A percentile compares a stretch with the other conserved stretches of the same genome.
phyloP scores from a whole-genome alignment of 2,888 invertebrate species.

The Ennomos erosarius region DNA sequence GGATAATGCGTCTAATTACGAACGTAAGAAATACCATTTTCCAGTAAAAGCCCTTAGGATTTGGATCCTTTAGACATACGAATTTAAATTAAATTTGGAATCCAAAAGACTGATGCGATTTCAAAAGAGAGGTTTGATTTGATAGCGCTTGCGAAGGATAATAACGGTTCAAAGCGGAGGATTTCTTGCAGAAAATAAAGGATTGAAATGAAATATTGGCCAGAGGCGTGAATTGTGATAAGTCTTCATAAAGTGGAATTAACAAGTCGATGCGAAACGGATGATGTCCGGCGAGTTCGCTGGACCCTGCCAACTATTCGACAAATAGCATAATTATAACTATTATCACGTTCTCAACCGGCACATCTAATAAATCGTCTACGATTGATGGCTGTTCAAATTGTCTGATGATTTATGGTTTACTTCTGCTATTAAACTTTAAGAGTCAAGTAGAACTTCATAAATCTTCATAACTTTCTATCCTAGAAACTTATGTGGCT shows the following conservation, averaged over 20 bases:
- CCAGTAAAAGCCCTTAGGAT: constrained; percentile 37
- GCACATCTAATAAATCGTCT: constrained; percentile 35
- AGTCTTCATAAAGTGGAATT: constrained; percentile 47
- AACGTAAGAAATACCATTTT: constrained; percentile 50
- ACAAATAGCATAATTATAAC: constrained; percentile 41
- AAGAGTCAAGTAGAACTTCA: constrained; percentile 43
- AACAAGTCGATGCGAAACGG: constrained; percentile 22
- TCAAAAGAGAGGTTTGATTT: constrained; percentile 51
- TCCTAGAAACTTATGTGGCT: constrained; percentile 33
- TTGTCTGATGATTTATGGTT: constrained; percentile 61
- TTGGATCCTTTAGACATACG: constrained; percentile 39
- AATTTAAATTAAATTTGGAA: constrained; percentile 54
- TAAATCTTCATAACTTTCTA: constrained; percentile 54
- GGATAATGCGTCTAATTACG: constrained; percentile 59
- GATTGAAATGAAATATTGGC: constrained; percentile 46
- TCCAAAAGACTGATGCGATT: constrained; percentile 49
- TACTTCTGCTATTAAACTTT: constrained; percentile 56
- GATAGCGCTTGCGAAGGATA: constrained; percentile 50
- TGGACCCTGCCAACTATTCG: constrained; percentile 21
- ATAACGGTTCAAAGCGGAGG: constrained; percentile 52
- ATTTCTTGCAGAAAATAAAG: constrained; percentile 49
- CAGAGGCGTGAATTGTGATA: constrained; percentile 45
- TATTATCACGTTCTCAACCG: constrained; percentile 43
- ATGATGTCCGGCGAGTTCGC: constrained; percentile 8
- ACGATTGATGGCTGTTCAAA: constrained; percentile 50